Evolutionary conservation across 2,888 invertebrate species (phyloP).

Genomic region (Drosophila trichaetosa): DNA sequence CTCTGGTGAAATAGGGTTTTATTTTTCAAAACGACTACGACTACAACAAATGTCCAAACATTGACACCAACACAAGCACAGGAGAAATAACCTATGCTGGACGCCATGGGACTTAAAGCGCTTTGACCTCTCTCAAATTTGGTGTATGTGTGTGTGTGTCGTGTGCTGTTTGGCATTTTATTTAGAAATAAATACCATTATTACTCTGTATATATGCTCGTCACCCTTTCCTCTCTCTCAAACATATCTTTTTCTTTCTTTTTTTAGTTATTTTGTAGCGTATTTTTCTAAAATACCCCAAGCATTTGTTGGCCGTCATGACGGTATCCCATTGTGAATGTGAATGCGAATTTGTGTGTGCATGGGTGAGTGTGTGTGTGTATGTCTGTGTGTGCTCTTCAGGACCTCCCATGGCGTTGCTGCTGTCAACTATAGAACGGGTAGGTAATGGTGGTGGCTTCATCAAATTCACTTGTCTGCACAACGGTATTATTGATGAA

Average conservation of each 20-base stretch:
- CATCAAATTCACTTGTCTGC: conserved; percentile 73
- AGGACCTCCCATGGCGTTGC: conserved; percentile 56
- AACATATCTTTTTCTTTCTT: neutral
- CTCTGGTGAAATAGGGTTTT: conserved; percentile 43
- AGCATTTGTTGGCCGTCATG: conserved; percentile 65
- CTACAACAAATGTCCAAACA: conserved; percentile 51
- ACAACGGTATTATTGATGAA: conserved; percentile 69
- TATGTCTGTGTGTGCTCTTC: conserved; percentile 14
- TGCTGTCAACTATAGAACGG: conserved; percentile 29
- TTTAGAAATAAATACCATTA: conserved; percentile 73
- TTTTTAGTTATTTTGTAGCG: conserved; percentile 51
- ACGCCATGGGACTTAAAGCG: conserved; percentile 56
- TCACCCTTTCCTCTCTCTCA: conserved; percentile 5
- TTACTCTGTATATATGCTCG: conserved; percentile 43
- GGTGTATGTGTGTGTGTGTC: conserved; percentile 20
- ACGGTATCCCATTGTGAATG: conserved; percentile 59
- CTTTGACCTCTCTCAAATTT: conserved; percentile 62
- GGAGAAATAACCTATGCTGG: conserved; percentile 22
- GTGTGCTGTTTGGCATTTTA: conserved; percentile 52
- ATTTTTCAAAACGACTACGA: conserved; percentile 48
- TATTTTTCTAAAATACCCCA: conserved; percentile 66
- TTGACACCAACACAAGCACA: conserved; percentile 44
- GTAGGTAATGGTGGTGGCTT: conserved; percentile 46
- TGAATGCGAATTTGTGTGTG: conserved; percentile 24
- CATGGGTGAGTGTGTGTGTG: neutral